Conservation (phyloP, 2,888 invertebrate genomes). For the Microctonus brassicae region DNA sequence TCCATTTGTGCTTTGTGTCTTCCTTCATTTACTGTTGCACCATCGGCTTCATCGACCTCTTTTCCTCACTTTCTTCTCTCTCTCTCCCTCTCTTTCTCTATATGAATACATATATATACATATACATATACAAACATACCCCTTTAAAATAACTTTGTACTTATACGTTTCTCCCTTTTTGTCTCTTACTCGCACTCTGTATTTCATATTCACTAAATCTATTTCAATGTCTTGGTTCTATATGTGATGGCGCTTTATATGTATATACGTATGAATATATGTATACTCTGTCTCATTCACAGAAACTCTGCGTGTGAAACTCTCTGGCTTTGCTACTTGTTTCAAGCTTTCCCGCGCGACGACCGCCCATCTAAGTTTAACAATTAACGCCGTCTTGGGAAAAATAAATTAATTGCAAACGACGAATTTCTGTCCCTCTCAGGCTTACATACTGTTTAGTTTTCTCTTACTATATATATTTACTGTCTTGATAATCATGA, state of each 20-base stretch:
- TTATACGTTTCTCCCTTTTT: background rate
- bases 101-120: background rate
- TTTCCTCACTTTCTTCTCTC: background rate
- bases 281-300: conserved; percentile 7
- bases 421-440: conserved; percentile 27
- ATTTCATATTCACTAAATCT: background rate
- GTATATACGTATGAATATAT: background rate
- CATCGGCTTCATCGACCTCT: conserved; percentile 19
- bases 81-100: background rate
- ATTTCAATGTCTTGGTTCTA: conserved; percentile 13
- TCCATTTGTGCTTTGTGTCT: conserved; percentile 53
- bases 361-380: conserved; percentile 69
- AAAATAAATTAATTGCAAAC: conserved; percentile 67
- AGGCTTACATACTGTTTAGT: background rate
- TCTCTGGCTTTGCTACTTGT: conserved; percentile 42
- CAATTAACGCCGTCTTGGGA: conserved; percentile 65
- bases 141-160: background rate
- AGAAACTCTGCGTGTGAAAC: conserved; percentile 3
- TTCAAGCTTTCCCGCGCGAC: conserved; percentile 56
- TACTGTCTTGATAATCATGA: conserved; percentile 8
- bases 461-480: background rate
- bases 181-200: background rate
- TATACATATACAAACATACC: background rate
- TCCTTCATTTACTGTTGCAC: conserved; percentile 43
- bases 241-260: background rate